These are phyloP conservation scores for Thumatha senex DNA, from an alignment of 2,888 invertebrate species.

Conservation along the genomic window DNA sequence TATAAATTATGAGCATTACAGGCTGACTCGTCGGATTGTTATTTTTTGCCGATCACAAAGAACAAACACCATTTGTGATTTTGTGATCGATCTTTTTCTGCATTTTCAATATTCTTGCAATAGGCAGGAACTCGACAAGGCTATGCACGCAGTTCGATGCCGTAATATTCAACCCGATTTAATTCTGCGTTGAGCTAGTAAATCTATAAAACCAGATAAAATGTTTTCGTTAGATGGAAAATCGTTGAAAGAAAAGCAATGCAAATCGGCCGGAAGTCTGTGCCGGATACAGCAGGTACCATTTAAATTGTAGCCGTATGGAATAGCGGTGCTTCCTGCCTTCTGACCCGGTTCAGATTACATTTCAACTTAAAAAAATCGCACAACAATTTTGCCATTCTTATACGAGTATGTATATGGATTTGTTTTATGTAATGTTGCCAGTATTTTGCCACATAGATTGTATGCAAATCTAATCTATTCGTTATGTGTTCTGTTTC, in stretches of 20 bases:
- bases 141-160: not conserved
- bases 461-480: constrained; percentile 6
- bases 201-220: not conserved
- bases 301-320: constrained; percentile 69
- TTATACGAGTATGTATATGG: constrained; percentile 4
- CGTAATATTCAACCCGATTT: not conserved
- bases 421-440: not conserved
- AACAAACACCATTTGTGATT: no score
- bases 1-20: no score
- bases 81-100: no score
- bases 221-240: constrained; percentile 29
- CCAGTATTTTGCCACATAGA: not conserved
- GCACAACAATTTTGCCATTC: constrained; percentile 23
- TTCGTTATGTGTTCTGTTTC: not conserved
- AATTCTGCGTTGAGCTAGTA: not conserved
- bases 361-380: constrained; percentile 19
- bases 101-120: no score
- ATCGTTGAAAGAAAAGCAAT: constrained; percentile 39
- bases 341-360: constrained; percentile 48
- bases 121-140: no score
- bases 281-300: constrained; percentile 59
- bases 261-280: constrained; percentile 55
- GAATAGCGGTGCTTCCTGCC: constrained; percentile 63
- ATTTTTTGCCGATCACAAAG: no score
- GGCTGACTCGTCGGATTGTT: no score